Evolutionary conservation across 1,140 invertebrate genomes (phyloP).

Genomic region (Drosophila pachea): DNA sequence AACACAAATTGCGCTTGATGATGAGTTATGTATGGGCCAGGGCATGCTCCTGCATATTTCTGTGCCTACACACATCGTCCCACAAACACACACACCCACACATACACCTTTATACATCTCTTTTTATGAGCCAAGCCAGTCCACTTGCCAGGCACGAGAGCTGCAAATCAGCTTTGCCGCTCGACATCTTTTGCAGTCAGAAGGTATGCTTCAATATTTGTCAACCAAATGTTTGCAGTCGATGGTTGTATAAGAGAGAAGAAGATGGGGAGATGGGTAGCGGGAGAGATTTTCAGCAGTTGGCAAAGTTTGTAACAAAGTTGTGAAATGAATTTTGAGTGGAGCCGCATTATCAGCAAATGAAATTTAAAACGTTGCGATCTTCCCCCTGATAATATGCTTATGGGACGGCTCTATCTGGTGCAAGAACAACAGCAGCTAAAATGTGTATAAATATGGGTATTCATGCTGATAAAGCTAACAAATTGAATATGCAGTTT

Average conservation of each 20-base stretch:
- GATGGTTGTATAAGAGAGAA: too few relatives aligned
- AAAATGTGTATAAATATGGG: conserved; percentile 17
- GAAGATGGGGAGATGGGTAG: too few relatives aligned
- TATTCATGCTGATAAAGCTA: conserved; percentile 7
- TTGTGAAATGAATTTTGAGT: conserved; percentile 64
- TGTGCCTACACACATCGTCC: not conserved
- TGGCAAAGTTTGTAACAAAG: conserved; percentile 51
- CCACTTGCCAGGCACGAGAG: conserved; percentile 31
- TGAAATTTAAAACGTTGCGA: conserved; percentile 66
- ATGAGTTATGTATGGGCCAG: conserved; percentile 62
- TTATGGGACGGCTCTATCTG: conserved; percentile 20
- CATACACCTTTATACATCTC: not conserved
- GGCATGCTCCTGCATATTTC: conserved; percentile 18
- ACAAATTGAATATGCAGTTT: conserved; percentile 40
- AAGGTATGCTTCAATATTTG: conserved; percentile 50
- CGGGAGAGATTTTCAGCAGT: conserved; percentile 16
- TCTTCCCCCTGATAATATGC: conserved; percentile 6
- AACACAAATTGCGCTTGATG: conserved; percentile 75
- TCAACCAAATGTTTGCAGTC: conserved; percentile 21
- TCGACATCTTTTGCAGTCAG: conserved; percentile 39
- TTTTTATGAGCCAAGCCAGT: conserved; percentile 13
- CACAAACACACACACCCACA: not conserved
- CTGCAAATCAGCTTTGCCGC: conserved; percentile 57
- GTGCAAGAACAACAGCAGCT: conserved; percentile 1
- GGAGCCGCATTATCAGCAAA: conserved; percentile 64